A percentile compares a stretch with the other conserved stretches of the same genome.
These are phyloP conservation scores for Acanthurus lineatus DNA, from an alignment of 2,797 vertebrate species.

Conservation along the genomic window DNA sequence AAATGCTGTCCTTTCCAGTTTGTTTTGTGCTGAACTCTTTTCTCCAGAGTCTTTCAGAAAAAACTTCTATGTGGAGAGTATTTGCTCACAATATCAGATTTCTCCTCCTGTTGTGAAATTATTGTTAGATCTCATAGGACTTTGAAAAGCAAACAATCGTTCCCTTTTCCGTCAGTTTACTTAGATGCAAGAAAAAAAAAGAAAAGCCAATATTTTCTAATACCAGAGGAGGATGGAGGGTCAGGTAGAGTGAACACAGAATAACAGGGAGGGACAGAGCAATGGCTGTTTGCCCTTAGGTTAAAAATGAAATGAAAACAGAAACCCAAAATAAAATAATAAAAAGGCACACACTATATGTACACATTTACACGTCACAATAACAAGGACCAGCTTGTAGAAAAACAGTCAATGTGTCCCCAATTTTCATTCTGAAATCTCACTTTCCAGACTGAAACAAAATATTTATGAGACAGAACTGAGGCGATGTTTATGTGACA, in stretches of 20 bases:
- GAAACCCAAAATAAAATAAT: slow-evolving; percentile 18
- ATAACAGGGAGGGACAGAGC: neutral
- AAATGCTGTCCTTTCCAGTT: slow-evolving; percentile 42
- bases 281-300: slow-evolving; percentile 12
- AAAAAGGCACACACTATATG: neutral
- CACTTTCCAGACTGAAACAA: slow-evolving; percentile 42
- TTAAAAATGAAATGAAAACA: slow-evolving; percentile 25
- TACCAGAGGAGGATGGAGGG: slow-evolving; percentile 17
- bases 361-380: slow-evolving; percentile 22
- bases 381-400: slow-evolving; percentile 15
- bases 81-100: slow-evolving; percentile 40
- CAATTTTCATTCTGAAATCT: slow-evolving; percentile 39
- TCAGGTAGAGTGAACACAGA: slow-evolving; percentile 15
- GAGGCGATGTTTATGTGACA: slow-evolving; percentile 42
- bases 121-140: slow-evolving; percentile 35
- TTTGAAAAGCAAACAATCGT: slow-evolving; percentile 32
- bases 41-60: slow-evolving; percentile 30
- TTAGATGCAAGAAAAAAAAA: slow-evolving; percentile 7
- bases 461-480: slow-evolving; percentile 53
- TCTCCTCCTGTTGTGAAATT: slow-evolving; percentile 33
- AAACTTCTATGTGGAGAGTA: slow-evolving; percentile 31
- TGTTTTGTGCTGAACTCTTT: slow-evolving; percentile 32
- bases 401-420: slow-evolving; percentile 27
- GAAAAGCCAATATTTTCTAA: slow-evolving; percentile 17
- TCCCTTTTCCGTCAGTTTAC: slow-evolving; percentile 38